Base-by-base conservation (phyloP, 2,113 vertebrate genomes). In the Athene cunicularia region DNA sequence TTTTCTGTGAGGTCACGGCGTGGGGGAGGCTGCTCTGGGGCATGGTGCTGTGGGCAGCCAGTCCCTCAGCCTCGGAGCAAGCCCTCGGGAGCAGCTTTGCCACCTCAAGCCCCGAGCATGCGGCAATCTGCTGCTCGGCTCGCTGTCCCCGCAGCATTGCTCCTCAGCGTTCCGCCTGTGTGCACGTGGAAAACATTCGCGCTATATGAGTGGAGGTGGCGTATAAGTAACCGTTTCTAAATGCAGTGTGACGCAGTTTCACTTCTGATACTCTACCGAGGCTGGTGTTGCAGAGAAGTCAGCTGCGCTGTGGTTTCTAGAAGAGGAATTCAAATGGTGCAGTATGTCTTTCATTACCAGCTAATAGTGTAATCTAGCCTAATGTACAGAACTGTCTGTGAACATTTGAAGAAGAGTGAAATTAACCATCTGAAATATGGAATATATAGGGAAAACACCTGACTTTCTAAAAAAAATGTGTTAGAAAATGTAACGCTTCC, bases 121-220 rank as follows among this genome's bases (percentile, higher is more conserved):
- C 18, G 24, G 41, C 4, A 3, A 6, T 24, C 41, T 85, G 58
- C 67, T 49, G 80, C 41, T 47, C 1, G 2, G 0, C n/a, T 22
- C 0, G 0, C 52, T 67, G 56, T 32, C 5, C 50, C 56, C 0
- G 0, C 72, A 86, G 67, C 32, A 26, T 12, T 14, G 20, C 50
- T 88, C 59, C 24, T n/a, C 35, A 59, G 39, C 9, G 4, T 13
- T 0, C 37, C 18, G 22, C 39, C 7, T 10, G 52, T 9, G 20
- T 1, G 1, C 45, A 32, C 1, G 4, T 79, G 81, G 70, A 64
- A 52, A 70, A 53, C 16, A 5, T 14, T 24, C 16, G 19, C 28
- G 5, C 20, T 56, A 4, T 9, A 1, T 0, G 3, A 62, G 41
- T 28, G 66, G 75, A 94, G 76, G 80, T 86, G 79, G 20, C 3